Evolutionary conservation across 2,113 vertebrate genomes (phyloP), one percentile per base, ranked within the genome.

Genomic region (Capricornis sumatraensis): DNA sequence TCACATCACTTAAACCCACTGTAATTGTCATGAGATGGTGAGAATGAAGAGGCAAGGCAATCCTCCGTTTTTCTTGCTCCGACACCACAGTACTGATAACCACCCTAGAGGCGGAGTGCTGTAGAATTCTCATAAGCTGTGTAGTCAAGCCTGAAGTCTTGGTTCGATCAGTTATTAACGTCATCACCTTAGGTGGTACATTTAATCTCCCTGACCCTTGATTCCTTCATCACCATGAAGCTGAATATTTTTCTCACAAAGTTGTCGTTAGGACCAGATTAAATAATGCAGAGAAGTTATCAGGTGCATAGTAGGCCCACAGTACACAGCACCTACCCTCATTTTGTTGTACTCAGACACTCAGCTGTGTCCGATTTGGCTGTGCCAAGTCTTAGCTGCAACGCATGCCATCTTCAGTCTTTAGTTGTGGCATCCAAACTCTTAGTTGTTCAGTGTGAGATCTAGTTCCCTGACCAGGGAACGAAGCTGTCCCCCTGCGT

Each of bases 401-500:
- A 4, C 23, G 7, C 23, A 0, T 14, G 23, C 36, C 3, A 14
- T 43, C 71, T 40, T 76, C 23, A 2, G 5, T 14, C 23, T 76
- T 76, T 7, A 7, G 21, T 0, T 27, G 71, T 43, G 21, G 71
- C 23, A 1, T 27, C 21, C 21, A 27, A 3, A 4, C 23, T 14
- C 40, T 43, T 2, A 1, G 23, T 2, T 27, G 36, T 27, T 3
- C 23, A 14, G 36, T 43, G 36, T 43, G 23, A 14, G 71, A 43
- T 2, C 71, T 23, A 6, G 40, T 27, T 27, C 71, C 71, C 71
- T 43, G 71, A 27, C 23, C 6, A 14, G 36, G 23, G 71, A 4
- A 3, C 0, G 2, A 27, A 14, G 36, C 71, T 27, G 23, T 36
- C 12, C 23, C 5, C 36, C 71, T 43, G 71, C 36, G 3, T 0